phyloP scores from a whole-genome alignment of 2,797 vertebrate species.

The Jordanella pulchra region DNA sequence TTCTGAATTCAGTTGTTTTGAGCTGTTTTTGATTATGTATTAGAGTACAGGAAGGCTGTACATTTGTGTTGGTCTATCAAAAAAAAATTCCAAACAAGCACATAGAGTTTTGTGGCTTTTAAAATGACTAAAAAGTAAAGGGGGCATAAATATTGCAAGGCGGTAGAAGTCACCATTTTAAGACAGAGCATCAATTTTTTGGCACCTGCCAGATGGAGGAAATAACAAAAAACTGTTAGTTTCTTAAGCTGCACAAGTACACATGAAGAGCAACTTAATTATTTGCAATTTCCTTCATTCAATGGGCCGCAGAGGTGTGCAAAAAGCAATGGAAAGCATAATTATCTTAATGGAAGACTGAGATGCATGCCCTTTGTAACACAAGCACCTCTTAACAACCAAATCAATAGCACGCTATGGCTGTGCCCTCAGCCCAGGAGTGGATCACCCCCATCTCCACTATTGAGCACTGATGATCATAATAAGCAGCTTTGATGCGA shows the following conservation, averaged over 20 bases:
- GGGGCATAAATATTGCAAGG: neutral
- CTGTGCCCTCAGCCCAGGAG: conserved; percentile 66
- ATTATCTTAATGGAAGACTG: conserved; percentile 81
- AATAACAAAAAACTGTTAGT: conserved; percentile 29
- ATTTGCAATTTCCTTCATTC: conserved; percentile 76
- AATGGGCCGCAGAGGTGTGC: conserved; percentile 62
- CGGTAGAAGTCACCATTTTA: conserved; percentile 12
- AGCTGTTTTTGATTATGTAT: no score
- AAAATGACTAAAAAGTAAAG: neutral
- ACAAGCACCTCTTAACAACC: conserved; percentile 80
- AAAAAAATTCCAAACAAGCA: no score
- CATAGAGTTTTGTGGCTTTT: no score
- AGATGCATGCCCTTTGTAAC: conserved; percentile 77
- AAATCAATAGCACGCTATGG: conserved; percentile 79
- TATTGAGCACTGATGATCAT: conserved; percentile 76
- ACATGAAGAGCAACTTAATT: conserved; percentile 73
- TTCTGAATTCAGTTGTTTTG: no score
- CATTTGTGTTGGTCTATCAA: neutral
- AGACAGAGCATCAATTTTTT: conserved; percentile 18
- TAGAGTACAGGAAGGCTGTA: no score
- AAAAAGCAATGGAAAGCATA: conserved; percentile 73
- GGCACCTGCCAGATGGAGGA: conserved; percentile 34
- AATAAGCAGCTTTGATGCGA: conserved; percentile 77
- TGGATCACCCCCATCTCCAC: conserved; percentile 73
- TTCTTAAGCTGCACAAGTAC: conserved; percentile 51